Base-by-base conservation (phyloP, 2,888 invertebrate species). In the Harmothoe impar region DNA sequence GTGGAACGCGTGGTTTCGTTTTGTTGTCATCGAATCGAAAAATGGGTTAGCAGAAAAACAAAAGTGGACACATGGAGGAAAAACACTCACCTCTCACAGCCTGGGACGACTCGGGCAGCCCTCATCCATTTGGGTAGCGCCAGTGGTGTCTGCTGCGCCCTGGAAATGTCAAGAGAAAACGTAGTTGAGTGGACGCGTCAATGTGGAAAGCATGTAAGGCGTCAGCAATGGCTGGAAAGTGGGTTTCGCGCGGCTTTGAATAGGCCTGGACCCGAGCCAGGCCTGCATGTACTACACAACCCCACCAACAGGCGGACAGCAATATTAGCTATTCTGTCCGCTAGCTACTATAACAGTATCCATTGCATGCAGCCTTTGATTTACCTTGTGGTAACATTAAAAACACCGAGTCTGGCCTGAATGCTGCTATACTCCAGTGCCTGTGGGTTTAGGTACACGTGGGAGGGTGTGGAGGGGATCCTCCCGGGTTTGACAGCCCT, bases 51-150 rank as follows among this genome's bases (percentile, higher is more conserved):
- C 1, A 62, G 3, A 43, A 43, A 43, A 43, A 43, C 3, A 43
- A 43, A 43, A 43, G 43, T 43, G 43, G 43, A 43, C 43, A 7
- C 43, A 43, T 62, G 62, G 62, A 62, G 62, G 3, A 43, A 43
- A 43, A n/a, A 62, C 62, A 81, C 81, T 81, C 43, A 81, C 81
- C 81, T 62, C 15, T n/a, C 33, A 81, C 43, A 33, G 43, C 81
- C 31, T 81, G 81, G 62, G 15, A 62, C 62, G 23, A 62, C 62
- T n/a, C 23, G 20, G 72, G 29, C 72, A 62, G n/a, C 62, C 62
- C 62, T 72, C 29, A 72, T 29, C 72, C 72, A 25, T 72, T n/a
- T 29, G 72, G 72, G 31, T 72, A 72, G 72, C 72, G 29, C 72
- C 72, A 72, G 29, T 3, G 25, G 15, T n/a, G 72, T 29, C 29